These are phyloP conservation scores for Malurus splendens DNA, from an alignment of 2,797 vertebrate species.

Conservation along the genomic window DNA sequence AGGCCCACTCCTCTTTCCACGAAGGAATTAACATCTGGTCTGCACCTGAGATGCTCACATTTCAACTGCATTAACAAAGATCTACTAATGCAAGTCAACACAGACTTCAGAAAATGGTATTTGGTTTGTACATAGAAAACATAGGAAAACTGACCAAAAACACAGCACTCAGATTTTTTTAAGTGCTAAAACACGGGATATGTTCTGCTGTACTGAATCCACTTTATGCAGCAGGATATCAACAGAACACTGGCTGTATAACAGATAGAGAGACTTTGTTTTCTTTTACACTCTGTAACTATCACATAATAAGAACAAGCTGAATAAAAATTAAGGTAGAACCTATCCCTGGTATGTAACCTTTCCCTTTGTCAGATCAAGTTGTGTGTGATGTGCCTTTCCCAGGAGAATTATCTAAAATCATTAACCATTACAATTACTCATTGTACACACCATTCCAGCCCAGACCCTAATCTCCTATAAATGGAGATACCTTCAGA, in stretches of 20 bases:
- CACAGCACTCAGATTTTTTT: neutral
- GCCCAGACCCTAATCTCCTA: neutral
- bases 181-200: neutral
- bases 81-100: neutral
- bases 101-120: slow-evolving; percentile 9
- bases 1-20: neutral
- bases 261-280: neutral
- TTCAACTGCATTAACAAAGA: slow-evolving; percentile 20
- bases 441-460: neutral
- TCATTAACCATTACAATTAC: neutral
- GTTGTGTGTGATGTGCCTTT: neutral
- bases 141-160: neutral
- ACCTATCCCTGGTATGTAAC: neutral
- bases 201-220: neutral
- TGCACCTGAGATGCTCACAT: slow-evolving; percentile 7
- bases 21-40: neutral
- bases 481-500: neutral
- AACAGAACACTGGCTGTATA: neutral
- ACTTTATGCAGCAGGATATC: neutral
- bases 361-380: neutral
- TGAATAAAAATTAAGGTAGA: neutral
- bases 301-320: neutral
- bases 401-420: neutral
- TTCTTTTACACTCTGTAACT: neutral
- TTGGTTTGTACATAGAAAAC: neutral